A percentile compares a stretch with the other conserved stretches of the same genome.
phyloP scores from a whole-genome alignment of 2,797 vertebrate species.

The Acanthurus leucopareius region DNA sequence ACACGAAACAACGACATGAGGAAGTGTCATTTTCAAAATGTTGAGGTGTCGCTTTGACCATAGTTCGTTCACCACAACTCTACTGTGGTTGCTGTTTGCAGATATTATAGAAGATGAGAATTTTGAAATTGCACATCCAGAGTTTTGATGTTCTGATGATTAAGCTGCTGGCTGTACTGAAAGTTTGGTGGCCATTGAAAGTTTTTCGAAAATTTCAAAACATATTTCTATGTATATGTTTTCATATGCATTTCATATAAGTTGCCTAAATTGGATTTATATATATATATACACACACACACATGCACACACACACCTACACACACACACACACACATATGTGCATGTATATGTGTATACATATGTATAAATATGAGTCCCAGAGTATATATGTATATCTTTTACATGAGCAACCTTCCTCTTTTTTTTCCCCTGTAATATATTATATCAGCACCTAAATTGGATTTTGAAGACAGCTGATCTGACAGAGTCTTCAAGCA shows the following conservation, averaged over 20 bases:
- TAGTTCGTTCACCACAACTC: background rate
- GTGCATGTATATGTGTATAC: too few relatives aligned
- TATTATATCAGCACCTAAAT: constrained; percentile 47
- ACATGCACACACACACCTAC: too few relatives aligned
- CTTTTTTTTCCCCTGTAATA: constrained; percentile 28
- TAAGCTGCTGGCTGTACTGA: background rate
- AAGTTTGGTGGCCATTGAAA: background rate
- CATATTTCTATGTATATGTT: background rate
- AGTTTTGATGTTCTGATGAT: background rate
- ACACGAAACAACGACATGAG: background rate
- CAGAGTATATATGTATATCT: background rate
- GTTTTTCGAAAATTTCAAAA: background rate
- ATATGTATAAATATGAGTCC: too few relatives aligned
- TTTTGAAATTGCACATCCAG: background rate
- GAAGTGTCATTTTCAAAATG: background rate
- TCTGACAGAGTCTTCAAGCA: constrained; percentile 55
- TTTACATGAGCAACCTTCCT: constrained; percentile 21
- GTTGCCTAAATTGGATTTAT: too few relatives aligned
- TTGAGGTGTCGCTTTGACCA: background rate
- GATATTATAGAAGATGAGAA: background rate
- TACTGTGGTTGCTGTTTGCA: background rate
- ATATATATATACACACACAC: too few relatives aligned
- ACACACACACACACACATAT: too few relatives aligned
- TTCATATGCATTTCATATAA: too few relatives aligned
- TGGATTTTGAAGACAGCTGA: constrained; percentile 60